Evolutionary conservation across 2,113 vertebrate species (phyloP), one percentile per base, ranked within the genome.

Genomic region (Cairina moschata): DNA sequence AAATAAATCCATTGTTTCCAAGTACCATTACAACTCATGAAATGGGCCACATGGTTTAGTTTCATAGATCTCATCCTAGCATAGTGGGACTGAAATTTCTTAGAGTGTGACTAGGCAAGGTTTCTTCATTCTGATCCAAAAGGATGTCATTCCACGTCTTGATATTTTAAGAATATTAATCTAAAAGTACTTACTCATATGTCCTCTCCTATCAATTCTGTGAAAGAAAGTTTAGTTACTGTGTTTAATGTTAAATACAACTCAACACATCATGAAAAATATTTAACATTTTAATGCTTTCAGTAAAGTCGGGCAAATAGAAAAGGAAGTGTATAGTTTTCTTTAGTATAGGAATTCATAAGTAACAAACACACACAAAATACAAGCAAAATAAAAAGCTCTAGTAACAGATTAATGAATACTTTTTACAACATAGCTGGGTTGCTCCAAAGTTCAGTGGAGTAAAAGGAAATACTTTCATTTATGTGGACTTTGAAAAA

Each of bases 391-490:
- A 71, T 25, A n/a, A 62, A 88, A 72, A 22, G 11, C 11, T 81
- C 31, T 89, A 75, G 60, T 78, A 82, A 92, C 21, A 90, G 40
- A 88, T 90, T 91, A 94, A 93, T 17, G 2, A 67, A 86, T 10
- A 20, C 3, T 31, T 88, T 85, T 88, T 80, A 74, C 40, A 83
- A 67, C 55, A 69, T 4, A 79, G 28, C 8, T 63, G 56, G 17
- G 36, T n/a, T 63, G 42, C 56, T 95, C 76, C 76, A 63, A 91
- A 90, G 88, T 83, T 86, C 92, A 90, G 5, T 23, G 23, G n/a
- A 83, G 31, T 38, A 71, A 83, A 88, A 86, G 68, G 25, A 67
- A 83, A 28, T 44, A 66, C 26, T 83, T 90, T 77, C 23, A 44
- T 20, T 90, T 48, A 44, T 5, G 7, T 21, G 52, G 16, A 8